A percentile compares a stretch with the other conserved stretches of the same genome.
Evolutionary conservation across 2,888 invertebrate genomes (phyloP).

Genomic region (Rotaria socialis): DNA sequence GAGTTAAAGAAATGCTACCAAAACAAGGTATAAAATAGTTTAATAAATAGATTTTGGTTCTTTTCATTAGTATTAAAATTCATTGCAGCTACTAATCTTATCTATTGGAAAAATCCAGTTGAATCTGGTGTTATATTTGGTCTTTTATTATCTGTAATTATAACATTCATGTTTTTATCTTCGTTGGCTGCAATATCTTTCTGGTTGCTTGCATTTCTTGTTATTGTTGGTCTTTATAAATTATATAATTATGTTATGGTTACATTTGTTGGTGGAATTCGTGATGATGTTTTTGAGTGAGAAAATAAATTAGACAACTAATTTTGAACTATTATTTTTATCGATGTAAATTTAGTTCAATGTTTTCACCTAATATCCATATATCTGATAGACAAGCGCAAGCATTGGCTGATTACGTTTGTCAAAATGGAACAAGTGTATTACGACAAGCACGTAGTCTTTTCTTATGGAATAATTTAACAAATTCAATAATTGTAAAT

Average conservation of each 20-base stretch:
- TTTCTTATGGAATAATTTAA: slow-evolving; percentile 29
- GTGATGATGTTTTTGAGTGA: slow-evolving; percentile 12
- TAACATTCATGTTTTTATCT: slow-evolving; percentile 32
- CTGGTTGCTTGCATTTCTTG: slow-evolving; percentile 11
- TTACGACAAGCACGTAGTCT: not conserved
- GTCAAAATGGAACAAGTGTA: not conserved
- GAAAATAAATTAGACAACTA: not conserved
- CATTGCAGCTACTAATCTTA: not conserved
- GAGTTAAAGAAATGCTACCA: not conserved
- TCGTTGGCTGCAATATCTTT: slow-evolving; percentile 30
- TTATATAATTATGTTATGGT: slow-evolving; percentile 30
- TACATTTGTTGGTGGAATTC: slow-evolving; percentile 24
- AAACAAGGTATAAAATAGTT: not conserved
- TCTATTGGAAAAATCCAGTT: slow-evolving; percentile 26
- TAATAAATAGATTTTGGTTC: not conserved
- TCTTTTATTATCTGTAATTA: slow-evolving; percentile 14
- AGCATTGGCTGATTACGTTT: not conserved
- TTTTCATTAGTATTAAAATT: not conserved
- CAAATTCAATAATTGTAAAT: slow-evolving; percentile 11
- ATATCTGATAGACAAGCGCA: not conserved
- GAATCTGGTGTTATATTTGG: not conserved
- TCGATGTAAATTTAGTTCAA: not conserved
- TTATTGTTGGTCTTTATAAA: slow-evolving; percentile 24
- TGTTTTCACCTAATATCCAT: not conserved
- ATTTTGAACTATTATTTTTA: not conserved